These are phyloP conservation scores for Leptopilina boulardi DNA, from an alignment of 1,140 invertebrate species.

Conservation along the genomic window DNA sequence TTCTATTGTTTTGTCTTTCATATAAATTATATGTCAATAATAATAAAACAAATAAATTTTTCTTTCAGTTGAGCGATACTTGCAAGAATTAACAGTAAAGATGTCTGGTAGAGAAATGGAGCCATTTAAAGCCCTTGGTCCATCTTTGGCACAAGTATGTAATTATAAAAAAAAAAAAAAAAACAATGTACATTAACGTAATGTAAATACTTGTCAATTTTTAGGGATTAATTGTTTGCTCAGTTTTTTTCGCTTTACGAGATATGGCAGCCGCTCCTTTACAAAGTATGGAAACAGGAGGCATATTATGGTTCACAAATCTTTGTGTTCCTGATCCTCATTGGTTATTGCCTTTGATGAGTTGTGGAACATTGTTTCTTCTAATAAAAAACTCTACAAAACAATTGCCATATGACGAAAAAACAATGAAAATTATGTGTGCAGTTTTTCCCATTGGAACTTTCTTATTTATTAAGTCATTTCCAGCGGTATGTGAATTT, in stretches of 20 bases:
- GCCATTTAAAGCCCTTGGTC: neutral
- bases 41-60: neutral
- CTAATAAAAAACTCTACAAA: neutral
- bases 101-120: neutral
- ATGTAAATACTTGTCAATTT: constrained; percentile 46
- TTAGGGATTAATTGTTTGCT: constrained; percentile 90
- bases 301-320: constrained; percentile 94
- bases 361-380: constrained; percentile 84
- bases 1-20: too few species aligned
- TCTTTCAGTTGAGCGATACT: neutral
- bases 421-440: neutral
- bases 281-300: constrained; percentile 90
- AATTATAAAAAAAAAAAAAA: neutral
- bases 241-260: constrained; percentile 90
- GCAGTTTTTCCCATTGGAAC: constrained; percentile 86
- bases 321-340: constrained; percentile 94
- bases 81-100: neutral
- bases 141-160: neutral
- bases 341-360: constrained; percentile 90
- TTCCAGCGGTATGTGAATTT: constrained; percentile 81
- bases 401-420: neutral
- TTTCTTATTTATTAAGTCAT: constrained; percentile 90
- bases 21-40: too few species aligned
- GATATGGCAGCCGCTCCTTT: constrained; percentile 92
- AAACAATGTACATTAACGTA: neutral